phyloP scores from a whole-genome alignment of 2,888 invertebrate genomes.

The Nycteola revayana region DNA sequence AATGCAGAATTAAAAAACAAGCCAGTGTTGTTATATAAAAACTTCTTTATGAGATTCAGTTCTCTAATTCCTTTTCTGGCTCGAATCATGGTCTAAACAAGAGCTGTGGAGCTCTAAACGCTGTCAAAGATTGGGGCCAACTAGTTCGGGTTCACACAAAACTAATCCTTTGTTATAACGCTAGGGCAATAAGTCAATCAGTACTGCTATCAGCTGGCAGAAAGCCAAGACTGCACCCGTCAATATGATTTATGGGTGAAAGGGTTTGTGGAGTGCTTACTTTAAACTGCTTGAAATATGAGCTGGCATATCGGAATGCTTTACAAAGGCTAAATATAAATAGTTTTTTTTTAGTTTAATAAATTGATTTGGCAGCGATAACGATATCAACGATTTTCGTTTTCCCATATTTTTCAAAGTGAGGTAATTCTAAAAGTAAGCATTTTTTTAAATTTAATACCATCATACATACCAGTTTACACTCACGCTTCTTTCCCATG shows the following conservation, averaged over 20 bases:
- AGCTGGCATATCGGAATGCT: conserved; percentile 10
- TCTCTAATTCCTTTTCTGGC: too few species aligned
- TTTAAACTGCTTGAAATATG: conserved; percentile 27
- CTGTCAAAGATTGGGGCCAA: conserved; percentile 1
- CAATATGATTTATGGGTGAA: conserved; percentile 25
- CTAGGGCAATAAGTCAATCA: conserved; percentile 31
- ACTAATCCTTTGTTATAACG: conserved; percentile 19
- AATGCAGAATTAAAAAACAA: too few species aligned
- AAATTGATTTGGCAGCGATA: too few species aligned
- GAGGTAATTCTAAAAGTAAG: too few species aligned
- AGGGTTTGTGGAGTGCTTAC: conserved; percentile 22
- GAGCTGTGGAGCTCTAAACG: conserved; percentile 1
- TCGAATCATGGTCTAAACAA: background rate
- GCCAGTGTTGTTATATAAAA: too few species aligned
- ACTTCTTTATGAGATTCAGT: too few species aligned
- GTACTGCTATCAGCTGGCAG: conserved; percentile 22
- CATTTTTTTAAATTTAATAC: too few species aligned
- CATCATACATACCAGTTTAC: too few species aligned
- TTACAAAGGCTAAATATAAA: background rate
- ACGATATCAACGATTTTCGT: too few species aligned
- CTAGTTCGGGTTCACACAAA: conserved; percentile 18
- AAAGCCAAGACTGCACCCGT: conserved; percentile 22
- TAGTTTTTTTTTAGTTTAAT: too few species aligned
- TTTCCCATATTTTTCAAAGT: too few species aligned
- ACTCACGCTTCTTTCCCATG: too few species aligned